Conservation (phyloP, 2,113 vertebrate genomes). For the Hippolais icterina region DNA sequence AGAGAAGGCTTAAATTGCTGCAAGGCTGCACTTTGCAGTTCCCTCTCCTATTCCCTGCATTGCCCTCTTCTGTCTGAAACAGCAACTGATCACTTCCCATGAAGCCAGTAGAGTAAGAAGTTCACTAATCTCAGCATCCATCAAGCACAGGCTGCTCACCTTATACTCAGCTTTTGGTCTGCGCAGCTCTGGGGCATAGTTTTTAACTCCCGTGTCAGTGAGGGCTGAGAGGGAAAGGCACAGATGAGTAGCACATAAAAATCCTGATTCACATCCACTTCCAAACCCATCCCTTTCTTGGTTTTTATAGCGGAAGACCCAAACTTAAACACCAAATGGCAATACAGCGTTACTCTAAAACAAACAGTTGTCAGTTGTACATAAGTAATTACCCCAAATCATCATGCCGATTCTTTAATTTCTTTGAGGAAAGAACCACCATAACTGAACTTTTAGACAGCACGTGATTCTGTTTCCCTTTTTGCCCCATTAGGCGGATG, state of each 20-base stretch:
- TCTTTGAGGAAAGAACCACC: not conserved
- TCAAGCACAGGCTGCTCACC: conserved; percentile 70
- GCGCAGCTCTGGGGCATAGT: conserved; percentile 86
- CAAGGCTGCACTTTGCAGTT: not conserved
- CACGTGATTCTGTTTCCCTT: not conserved
- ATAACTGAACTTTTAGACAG: not conserved
- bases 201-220: conserved; percentile 75
- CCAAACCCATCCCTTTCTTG: not conserved
- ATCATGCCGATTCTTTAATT: not conserved
- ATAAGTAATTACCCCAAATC: not conserved
- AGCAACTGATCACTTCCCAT: not conserved
- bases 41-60: not conserved
- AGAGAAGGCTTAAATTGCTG: not conserved
- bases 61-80: not conserved
- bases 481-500: not conserved
- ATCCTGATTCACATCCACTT: not conserved
- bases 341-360: not conserved
- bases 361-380: not conserved
- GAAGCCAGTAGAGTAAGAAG: not conserved
- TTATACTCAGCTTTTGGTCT: conserved; percentile 89
- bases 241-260: not conserved
- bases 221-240: conserved; percentile 71
- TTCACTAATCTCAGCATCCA: not conserved
- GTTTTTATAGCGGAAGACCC: not conserved
- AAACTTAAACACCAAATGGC: not conserved